phyloP scores from a whole-genome alignment of 2,888 invertebrate species.

The Phania funesta region DNA sequence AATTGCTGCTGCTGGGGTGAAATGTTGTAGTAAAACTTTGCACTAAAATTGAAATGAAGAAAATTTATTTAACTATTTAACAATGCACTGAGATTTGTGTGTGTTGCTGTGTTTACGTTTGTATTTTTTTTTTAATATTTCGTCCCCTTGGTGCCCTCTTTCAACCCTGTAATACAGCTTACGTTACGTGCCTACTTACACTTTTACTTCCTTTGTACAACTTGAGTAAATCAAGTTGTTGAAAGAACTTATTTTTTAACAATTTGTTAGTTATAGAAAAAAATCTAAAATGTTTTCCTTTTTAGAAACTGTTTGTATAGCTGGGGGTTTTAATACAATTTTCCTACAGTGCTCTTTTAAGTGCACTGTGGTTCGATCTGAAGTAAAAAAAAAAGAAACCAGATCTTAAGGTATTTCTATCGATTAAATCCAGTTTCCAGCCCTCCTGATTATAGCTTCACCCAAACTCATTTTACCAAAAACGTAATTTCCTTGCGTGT shows the following conservation, averaged over 20 bases:
- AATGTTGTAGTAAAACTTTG: constrained; percentile 17
- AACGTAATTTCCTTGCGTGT: no score
- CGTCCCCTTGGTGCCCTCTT: neutral
- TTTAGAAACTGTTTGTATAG: constrained; percentile 4
- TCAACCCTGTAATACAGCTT: neutral
- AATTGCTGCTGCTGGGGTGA: constrained; percentile 48
- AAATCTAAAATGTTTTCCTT: neutral
- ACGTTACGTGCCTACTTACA: neutral
- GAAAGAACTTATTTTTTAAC: constrained; percentile 25
- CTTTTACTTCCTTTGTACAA: constrained; percentile 25
- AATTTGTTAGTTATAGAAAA: constrained; percentile 12
- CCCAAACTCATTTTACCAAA: no score
- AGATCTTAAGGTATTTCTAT: no score
- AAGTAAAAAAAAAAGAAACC: neutral
- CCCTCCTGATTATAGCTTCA: no score
- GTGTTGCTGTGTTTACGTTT: neutral
- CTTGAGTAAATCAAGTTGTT: constrained; percentile 44
- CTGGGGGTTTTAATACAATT: neutral
- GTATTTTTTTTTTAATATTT: neutral
- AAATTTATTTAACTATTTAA: constrained; percentile 24
- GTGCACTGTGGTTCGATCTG: constrained; percentile 6
- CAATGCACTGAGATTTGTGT: constrained; percentile 45
- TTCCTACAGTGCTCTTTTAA: neutral
- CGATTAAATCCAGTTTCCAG: no score
- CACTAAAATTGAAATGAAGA: constrained; percentile 15